Evolutionary conservation across 2,888 invertebrate genomes (phyloP), one percentile per base, ranked within the genome.

Genomic region (Lobophora halterata): DNA sequence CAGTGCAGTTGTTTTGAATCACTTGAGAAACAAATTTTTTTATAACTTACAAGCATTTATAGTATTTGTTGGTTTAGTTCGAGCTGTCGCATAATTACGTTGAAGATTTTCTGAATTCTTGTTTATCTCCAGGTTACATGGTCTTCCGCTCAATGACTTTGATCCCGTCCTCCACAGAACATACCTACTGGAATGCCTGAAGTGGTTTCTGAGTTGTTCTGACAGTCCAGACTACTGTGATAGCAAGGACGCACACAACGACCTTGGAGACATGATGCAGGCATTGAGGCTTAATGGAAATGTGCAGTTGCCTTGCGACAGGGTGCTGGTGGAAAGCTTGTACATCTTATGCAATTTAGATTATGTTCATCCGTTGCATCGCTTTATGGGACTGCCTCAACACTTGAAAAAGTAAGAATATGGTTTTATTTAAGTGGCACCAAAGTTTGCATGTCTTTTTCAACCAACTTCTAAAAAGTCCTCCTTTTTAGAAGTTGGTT

Each of bases 181-280:
- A 46, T 92, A 94, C 64, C 71, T 93, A 29, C 78, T 91, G 42
- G 94, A 95, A 74, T 93, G 94, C 63, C 71, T 95, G 3, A 92
- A 93, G 62, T 88, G 90, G 61, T 82, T 92, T 35, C 72, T 94
- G 0, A 75, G 75, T 29, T 79, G 91, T 20, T 92, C 91, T 61
- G 91, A 92, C 60, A 67, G n/a, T n/a, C n/a, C n/a, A n/a, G n/a
- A n/a, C n/a, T n/a, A n/a, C n/a, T n/a, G n/a, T n/a, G n/a, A 71
- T 13, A 68, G 71, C 20, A 78, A 82, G 21, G 47, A 51, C 17
- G 17, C n/a, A 48, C 17, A 38, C 28, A 4, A 42, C 43, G 0
- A 45, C 36, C 4, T 32, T 61, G 8, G 49, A 56, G n/a, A n/a
- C n/a, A n/a, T n/a, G n/a, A n/a, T n/a, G n/a, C n/a, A n/a, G n/a